A percentile compares a stretch with the other conserved stretches of the same genome.
These are phyloP conservation scores for Andrena praecox DNA, from an alignment of 2,888 invertebrate species.

Conservation along the genomic window DNA sequence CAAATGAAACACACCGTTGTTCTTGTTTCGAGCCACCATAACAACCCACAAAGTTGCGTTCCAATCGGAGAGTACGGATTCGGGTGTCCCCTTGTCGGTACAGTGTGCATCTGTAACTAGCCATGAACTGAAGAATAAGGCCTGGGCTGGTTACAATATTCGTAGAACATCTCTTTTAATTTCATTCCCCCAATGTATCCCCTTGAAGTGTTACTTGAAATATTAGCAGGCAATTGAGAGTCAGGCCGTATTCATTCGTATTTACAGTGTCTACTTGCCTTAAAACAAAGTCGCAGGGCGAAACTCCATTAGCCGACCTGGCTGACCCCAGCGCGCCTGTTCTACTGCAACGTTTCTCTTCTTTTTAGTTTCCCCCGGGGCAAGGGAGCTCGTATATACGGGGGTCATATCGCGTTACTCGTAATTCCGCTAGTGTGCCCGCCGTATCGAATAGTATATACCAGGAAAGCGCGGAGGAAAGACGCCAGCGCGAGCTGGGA, in stretches of 20 bases:
- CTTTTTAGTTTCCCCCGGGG: conserved; percentile 1
- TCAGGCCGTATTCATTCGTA: background rate
- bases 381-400: conserved; percentile 25
- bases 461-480: conserved; percentile 18
- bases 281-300: conserved; percentile 28
- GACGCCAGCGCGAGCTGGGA: conserved; percentile 16
- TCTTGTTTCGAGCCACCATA: no score
- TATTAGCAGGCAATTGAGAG: no score
- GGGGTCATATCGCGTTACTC: conserved; percentile 68
- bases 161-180: no score
- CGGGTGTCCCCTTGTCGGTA: no score
- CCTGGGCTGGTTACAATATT: no score
- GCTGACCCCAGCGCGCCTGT: conserved; percentile 36
- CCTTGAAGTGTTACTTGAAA: no score
- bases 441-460: conserved; percentile 25
- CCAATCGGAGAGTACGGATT: no score
- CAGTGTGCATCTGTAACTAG: no score
- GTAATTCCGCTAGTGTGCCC: conserved; percentile 61
- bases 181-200: no score
- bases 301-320: conserved; percentile 37
- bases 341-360: conserved; percentile 26
- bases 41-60: no score
- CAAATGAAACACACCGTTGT: no score
- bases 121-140: no score
- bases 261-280: background rate